phyloP scores from a whole-genome alignment of 2,888 invertebrate species.

The Myopa testacea region DNA sequence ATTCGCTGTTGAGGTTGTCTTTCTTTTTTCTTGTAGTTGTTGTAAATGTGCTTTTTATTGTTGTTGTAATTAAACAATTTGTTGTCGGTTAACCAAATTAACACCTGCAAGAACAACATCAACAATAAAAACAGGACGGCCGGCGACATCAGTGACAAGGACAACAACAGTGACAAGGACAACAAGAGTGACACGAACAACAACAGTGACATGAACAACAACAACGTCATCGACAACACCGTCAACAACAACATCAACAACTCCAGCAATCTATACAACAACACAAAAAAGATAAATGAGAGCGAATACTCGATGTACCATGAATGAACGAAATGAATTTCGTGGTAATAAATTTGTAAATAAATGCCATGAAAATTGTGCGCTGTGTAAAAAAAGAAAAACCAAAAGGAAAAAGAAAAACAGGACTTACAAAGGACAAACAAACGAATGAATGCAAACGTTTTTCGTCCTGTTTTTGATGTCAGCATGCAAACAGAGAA shows the following conservation, averaged over 20 bases:
- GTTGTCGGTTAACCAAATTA: constrained; percentile 25
- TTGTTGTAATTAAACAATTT: constrained; percentile 18
- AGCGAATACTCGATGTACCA: background rate
- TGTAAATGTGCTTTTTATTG: background rate
- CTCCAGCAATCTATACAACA: background rate
- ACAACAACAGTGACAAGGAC: background rate
- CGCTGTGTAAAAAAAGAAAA: background rate
- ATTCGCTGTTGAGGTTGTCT: background rate
- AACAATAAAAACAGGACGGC: background rate
- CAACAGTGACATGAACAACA: background rate
- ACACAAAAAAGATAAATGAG: background rate
- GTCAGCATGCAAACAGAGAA: background rate
- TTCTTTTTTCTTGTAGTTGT: background rate
- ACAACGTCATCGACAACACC: background rate
- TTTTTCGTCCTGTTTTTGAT: background rate
- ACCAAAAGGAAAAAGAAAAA: background rate
- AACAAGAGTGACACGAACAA: background rate
- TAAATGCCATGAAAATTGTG: background rate
- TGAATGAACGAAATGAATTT: background rate
- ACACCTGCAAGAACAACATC: constrained; percentile 6
- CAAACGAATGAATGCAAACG: background rate
- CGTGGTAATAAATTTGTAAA: constrained; percentile 1
- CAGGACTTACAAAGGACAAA: background rate
- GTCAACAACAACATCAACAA: background rate
- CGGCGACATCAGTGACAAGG: background rate